These are phyloP conservation scores for Ceraclea dissimilis DNA, from an alignment of 2,888 invertebrate species.

Conservation along the genomic window DNA sequence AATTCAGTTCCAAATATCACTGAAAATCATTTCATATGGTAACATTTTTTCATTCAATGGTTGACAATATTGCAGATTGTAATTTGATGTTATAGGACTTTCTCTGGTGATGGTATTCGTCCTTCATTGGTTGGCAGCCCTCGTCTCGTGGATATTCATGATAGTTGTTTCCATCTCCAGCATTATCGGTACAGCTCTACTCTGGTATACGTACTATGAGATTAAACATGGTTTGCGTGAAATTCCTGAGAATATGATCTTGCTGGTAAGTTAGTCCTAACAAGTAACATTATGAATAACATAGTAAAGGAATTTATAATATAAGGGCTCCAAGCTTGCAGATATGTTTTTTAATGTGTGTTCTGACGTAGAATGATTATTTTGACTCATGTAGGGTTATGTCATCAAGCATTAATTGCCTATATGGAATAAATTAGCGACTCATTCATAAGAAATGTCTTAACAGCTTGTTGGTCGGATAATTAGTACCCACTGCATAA, in stretches of 20 bases:
- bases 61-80: not conserved
- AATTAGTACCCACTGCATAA: too few relatives aligned
- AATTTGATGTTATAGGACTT: slow-evolving; percentile 54
- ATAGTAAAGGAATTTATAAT: slow-evolving; percentile 32
- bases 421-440: too few relatives aligned
- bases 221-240: slow-evolving; percentile 58
- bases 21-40: too few relatives aligned
- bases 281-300: too few relatives aligned
- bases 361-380: too few relatives aligned
- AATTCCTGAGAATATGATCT: slow-evolving; percentile 39
- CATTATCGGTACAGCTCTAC: slow-evolving; percentile 65
- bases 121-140: slow-evolving; percentile 72
- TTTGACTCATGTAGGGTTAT: too few relatives aligned
- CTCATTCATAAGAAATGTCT: too few relatives aligned
- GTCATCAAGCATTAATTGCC: too few relatives aligned
- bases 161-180: slow-evolving; percentile 68
- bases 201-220: slow-evolving; percentile 87
- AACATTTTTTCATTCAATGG: too few relatives aligned
- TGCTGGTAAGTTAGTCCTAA: slow-evolving; percentile 22
- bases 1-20: too few relatives aligned
- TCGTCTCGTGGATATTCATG: slow-evolving; percentile 86
- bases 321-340: slow-evolving; percentile 36
- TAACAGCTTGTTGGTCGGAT: too few relatives aligned
- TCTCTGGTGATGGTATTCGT: slow-evolving; percentile 77
- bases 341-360: not conserved